These are phyloP conservation scores for Chelonoidis abingdonii DNA, from an alignment of 2,113 vertebrate genomes.

Conservation along the genomic window DNA sequence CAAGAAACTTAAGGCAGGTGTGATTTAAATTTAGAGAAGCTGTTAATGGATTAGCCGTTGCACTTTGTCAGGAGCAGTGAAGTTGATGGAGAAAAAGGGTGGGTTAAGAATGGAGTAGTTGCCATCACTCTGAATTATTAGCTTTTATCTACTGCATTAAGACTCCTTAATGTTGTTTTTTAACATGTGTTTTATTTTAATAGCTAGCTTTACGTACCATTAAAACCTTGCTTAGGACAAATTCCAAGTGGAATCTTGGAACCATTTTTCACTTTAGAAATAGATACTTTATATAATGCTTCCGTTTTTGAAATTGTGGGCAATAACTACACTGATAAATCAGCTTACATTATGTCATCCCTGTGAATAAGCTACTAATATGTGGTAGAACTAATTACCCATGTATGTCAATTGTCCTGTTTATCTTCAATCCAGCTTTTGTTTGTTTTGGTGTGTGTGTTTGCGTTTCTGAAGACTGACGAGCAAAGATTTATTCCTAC, in stretches of 20 bases:
- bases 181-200: constrained; percentile 50
- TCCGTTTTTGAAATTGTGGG: constrained; percentile 29
- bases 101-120: constrained; percentile 50
- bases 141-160: constrained; percentile 47
- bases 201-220: constrained; percentile 53
- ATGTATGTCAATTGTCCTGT: constrained; percentile 15
- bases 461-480: neutral
- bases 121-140: constrained; percentile 49
- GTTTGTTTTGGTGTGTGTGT: neutral
- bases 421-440: constrained; percentile 33
- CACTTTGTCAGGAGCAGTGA: constrained; percentile 58
- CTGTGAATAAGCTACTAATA: constrained; percentile 36
- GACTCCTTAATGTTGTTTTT: constrained; percentile 51
- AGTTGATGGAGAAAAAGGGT: constrained; percentile 40
- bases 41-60: constrained; percentile 2
- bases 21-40: constrained; percentile 54
- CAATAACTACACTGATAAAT: constrained; percentile 58
- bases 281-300: constrained; percentile 52
- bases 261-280: constrained; percentile 14
- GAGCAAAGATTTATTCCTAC: constrained; percentile 37
- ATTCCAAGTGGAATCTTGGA: constrained; percentile 60
- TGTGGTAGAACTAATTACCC: constrained; percentile 17
- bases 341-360: constrained; percentile 41
- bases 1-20: neutral
- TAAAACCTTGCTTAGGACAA: constrained; percentile 48